Evolutionary conservation across 2,113 vertebrate species (phyloP), one percentile per base, ranked within the genome.

Genomic region (Saccopteryx leptura): DNA sequence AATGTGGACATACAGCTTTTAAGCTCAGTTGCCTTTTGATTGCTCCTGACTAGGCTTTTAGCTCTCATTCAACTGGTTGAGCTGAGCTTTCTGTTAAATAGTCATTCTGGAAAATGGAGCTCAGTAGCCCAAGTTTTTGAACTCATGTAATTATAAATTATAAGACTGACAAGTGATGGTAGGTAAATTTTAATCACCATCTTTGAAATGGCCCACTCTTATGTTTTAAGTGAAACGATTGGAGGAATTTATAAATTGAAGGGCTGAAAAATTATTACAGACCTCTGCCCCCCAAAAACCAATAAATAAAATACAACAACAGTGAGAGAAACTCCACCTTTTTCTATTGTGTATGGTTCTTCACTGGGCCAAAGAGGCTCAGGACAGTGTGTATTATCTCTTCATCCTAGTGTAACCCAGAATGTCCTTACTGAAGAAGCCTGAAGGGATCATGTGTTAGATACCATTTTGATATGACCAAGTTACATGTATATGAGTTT

Each of bases 1-100:
- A 92, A 88, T 95, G 90, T 93, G 56, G 66, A 82, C 31, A 2
- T 23, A 48, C 24, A 33, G 11, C 93, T 94, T 95, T 84, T 18
- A 28, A 61, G 79, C 75, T 65, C 71, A 24, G 46, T 76, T 86
- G 72, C 85, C 76, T 93, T 93, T 52, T 71, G 76, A 84, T 66
- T 84, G 95, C 48, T 60, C 71, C 72, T 78, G 61, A 54, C 33
- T 76, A 78, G 88, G 68, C 81, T 86, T 89, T 85, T 48, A 80
- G 61, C 52, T 63, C 21, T 92, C 76, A 18, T 88, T 95, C 88
- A 93, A 3, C 75, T 96, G 88, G 60, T 78, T 83, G 75, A 91
- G 65, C 66, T 74, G 84, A 85, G 86, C 68, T 91, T 93, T 88
- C 83, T 82, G 68, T 78, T 96, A 90, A 39, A n/a, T 26, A 89